A percentile compares a stretch with the other conserved stretches of the same genome.
These are phyloP conservation scores for Scrobipalpa atriplicella DNA, from an alignment of 2,888 invertebrate genomes.

Conservation along the genomic window DNA sequence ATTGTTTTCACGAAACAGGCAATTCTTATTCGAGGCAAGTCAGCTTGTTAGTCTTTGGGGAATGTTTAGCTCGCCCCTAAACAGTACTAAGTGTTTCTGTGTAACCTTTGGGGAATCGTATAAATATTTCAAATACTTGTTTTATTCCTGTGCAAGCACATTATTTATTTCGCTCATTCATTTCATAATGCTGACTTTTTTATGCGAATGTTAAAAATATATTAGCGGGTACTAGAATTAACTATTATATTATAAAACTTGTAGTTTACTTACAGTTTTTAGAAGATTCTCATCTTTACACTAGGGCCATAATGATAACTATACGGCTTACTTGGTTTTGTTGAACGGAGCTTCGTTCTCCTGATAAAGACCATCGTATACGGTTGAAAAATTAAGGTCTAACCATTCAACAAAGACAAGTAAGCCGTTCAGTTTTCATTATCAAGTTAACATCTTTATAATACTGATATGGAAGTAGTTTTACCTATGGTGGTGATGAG, in stretches of 20 bases:
- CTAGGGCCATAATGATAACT: no score
- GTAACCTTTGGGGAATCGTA: constrained; percentile 19
- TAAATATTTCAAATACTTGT: constrained; percentile 2
- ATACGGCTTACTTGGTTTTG: no score
- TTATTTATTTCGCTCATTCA: not conserved
- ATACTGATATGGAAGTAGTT: constrained; percentile 50
- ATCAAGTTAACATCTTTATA: no score
- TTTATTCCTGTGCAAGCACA: not conserved
- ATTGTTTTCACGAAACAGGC: constrained; percentile 1
- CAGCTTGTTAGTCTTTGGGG: constrained; percentile 12
- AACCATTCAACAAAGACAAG: no score
- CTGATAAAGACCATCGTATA: no score
- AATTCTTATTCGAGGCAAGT: constrained; percentile 7
- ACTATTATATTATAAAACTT: not conserved
- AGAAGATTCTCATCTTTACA: no score
- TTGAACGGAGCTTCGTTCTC: no score
- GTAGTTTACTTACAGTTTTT: no score
- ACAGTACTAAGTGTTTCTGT: constrained; percentile 8
- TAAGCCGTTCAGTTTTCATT: no score
- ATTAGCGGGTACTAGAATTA: not conserved
- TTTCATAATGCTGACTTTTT: not conserved
- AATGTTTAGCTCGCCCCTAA: not conserved
- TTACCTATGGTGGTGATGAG: constrained; percentile 97
- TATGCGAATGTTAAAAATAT: not conserved
- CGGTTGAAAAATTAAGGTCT: no score